Evolutionary conservation across 1,140 invertebrate genomes (phyloP), one percentile per base, ranked within the genome.

Genomic region (Luehdorfia chinensis): DNA sequence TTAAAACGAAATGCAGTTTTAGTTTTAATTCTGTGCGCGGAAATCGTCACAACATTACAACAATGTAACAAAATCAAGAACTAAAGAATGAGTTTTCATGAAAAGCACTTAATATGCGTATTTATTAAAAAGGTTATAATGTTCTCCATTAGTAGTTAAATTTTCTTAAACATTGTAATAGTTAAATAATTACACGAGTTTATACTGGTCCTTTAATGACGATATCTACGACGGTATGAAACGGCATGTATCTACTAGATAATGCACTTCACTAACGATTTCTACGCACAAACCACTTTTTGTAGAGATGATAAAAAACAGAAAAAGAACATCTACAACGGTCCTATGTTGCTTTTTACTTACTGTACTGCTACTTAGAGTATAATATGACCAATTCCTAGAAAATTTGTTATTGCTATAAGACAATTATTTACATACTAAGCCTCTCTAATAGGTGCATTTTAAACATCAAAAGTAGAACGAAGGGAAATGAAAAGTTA

Each of bases 331-430:
- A 23, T 5, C 21, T 41, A 54, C 32, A 51, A 49, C 46, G 50
- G 52, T 53, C 41, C 46, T 46, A 37, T 48, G 23, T 6, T 13
- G 15, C 6, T 9, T n/a, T 34, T 37, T 41, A 41, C 25, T 48
- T 48, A 50, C 39, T 21, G 37, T 18, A 15, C n/a, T 39, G 28
- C 23, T 31, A 46, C 11, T 52, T 58, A 58, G 41, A 56, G 27
- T 50, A 50, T 48, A 53, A 19, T 33, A 50, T 45, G 18, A 47
- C 36, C 27, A 44, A 47, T 19, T 58, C 32, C 58, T 59, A 68
- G 57, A 51, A 75, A 62, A 69, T 15, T 39, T 30, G 47, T 84
- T 84, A 80, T 84, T 84, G 75, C 80, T 84, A 76, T 78, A 54
- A 64, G 67, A 74, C 66, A 71, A 56, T 55, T 76, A 74, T 74